Conservation (phyloP, 2,888 invertebrate genomes). For the Ptycholaimellus sp. region DNA sequence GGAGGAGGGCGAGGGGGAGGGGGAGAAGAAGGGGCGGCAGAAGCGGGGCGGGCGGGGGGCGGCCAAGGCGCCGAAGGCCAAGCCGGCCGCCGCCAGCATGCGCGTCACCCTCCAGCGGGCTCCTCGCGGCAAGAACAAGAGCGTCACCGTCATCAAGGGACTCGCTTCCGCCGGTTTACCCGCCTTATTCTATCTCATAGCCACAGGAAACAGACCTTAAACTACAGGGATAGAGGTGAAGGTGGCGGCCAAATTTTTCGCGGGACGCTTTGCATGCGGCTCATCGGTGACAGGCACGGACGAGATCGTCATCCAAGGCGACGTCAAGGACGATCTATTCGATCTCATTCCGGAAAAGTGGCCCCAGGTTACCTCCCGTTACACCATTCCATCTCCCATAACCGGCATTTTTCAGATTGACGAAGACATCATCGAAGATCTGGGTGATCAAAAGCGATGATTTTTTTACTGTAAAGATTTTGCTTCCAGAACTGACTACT, state of each 20-base stretch:
- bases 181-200: background rate
- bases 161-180: conserved; percentile 62
- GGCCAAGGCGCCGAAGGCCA: conserved; percentile 60
- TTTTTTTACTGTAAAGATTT: background rate
- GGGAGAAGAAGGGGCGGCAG: conserved; percentile 43
- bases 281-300: conserved; percentile 94
- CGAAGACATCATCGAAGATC: conserved; percentile 11
- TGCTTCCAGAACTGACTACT: no score
- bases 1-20: conserved; percentile 7
- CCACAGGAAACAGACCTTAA: background rate
- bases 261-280: conserved; percentile 92
- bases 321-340: conserved; percentile 89
- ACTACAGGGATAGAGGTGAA: conserved; percentile 73
- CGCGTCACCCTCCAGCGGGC: conserved; percentile 30
- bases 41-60: conserved; percentile 79
- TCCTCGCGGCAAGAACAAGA: conserved; percentile 95
- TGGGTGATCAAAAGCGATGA: conserved; percentile 16
- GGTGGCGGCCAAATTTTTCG: conserved; percentile 88
- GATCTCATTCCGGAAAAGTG: conserved; percentile 95
- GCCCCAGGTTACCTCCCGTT: conserved; percentile 34
- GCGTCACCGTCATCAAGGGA: conserved; percentile 85
- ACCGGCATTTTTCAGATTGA: background rate
- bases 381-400: no score
- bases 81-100: conserved; percentile 42
- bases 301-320: conserved; percentile 96